A percentile compares a stretch with the other conserved stretches of the same genome.
These are phyloP conservation scores for Notolepis coatsorum DNA, from an alignment of 2,797 vertebrate genomes.

Conservation along the genomic window DNA sequence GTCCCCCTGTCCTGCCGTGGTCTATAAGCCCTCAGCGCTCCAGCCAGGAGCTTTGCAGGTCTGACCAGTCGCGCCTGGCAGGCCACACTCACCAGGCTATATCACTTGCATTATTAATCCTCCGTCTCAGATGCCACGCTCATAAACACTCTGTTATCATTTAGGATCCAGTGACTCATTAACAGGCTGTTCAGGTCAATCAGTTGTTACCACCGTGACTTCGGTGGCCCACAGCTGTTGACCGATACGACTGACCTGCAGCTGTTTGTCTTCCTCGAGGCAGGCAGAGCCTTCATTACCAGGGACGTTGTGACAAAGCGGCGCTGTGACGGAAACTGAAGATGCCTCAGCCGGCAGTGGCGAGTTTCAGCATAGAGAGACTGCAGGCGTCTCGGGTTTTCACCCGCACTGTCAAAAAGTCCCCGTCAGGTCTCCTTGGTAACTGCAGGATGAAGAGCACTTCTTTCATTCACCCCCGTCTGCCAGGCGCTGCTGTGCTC, in stretches of 20 bases:
- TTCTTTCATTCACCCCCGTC: conserved; percentile 16
- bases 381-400: conserved; percentile 62
- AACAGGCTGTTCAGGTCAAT: conserved; percentile 61
- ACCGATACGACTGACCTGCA: conserved; percentile 34
- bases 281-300: background rate
- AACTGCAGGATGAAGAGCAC: conserved; percentile 32
- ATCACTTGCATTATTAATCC: conserved; percentile 72
- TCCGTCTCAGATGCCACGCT: too few species aligned
- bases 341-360: conserved; percentile 34
- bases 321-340: conserved; percentile 53
- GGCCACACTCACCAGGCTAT: conserved; percentile 42
- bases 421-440: conserved; percentile 36
- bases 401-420: conserved; percentile 30
- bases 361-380: conserved; percentile 59
- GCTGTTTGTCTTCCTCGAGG: conserved; percentile 29
- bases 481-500: background rate
- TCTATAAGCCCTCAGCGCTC: conserved; percentile 30
- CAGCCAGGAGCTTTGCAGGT: conserved; percentile 23
- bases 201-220: conserved; percentile 60
- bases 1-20: too few species aligned
- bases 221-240: conserved; percentile 22
- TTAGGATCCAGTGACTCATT: conserved; percentile 81
- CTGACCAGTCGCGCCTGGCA: conserved; percentile 34
- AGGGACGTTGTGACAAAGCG: conserved; percentile 20
- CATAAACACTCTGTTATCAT: conserved; percentile 77